Evolutionary conservation across 2,888 invertebrate species (phyloP), one percentile per base, ranked within the genome.

Genomic region (Eretmocerus hayati): DNA sequence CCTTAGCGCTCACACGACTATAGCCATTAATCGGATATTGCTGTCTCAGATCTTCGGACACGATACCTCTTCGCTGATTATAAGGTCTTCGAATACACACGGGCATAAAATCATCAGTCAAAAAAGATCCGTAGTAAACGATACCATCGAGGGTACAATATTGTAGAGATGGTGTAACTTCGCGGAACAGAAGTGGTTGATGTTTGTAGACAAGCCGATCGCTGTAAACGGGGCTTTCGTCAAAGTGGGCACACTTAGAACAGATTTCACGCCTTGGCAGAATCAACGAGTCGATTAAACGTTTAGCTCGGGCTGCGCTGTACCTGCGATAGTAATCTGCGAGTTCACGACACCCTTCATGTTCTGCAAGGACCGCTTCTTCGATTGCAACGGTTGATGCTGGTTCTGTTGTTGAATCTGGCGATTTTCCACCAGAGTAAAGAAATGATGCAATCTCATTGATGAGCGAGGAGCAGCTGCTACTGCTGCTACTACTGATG

Each of bases 201-300:
- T 61, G 64, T 1, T 50, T 47, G 45, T 64, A 65, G 32, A 69
- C 54, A 21, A 69, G 55, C 16, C 60, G 61, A 53, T 71, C 69
- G 31, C 63, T 67, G 42, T 67, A 69, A 36, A 71, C 61, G 2
- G 67, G 67, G 49, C 62, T 67, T 2, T 50, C 47, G 3, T 39
- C 21, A 2, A 18, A 22, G 52, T 48, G 57, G 4, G 59, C 58
- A 32, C 65, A 67, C 26, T 59, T 47, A n/a, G 49, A 52, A 48
- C 65, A 66, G 33, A 67, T 62, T 48, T 56, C 50, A 13, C 56
- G 50, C 6, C 46, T 53, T 5, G 60, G 53, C 6, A 52, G 35
- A 36, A 51, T 38, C 19, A 55, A 26, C 8, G 50, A 44, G 21
- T 55, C 48, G 18, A 56, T 54, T 2, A 54, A 35, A 22, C 39